Percentiles rank a stretch among this genome's conserved stretches.
phyloP scores from a whole-genome alignment of 2,888 invertebrate species.

The Leptinotarsa haldemani region DNA sequence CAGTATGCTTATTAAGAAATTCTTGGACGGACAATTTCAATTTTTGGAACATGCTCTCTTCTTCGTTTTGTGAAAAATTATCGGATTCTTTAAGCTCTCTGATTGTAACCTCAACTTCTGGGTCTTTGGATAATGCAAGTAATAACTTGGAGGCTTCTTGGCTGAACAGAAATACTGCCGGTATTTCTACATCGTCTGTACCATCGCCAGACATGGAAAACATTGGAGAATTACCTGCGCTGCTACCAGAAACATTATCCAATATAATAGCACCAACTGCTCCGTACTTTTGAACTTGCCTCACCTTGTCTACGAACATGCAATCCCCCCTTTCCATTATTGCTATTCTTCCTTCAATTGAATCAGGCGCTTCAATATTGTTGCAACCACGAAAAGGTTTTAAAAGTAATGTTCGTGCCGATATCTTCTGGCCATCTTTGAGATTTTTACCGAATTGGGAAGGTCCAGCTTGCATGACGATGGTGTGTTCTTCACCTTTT shows the following conservation, averaged over 20 bases:
- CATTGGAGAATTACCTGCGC: conserved; percentile 80
- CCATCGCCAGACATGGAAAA: conserved; percentile 99
- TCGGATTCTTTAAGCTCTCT: conserved; percentile 62
- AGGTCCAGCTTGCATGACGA: conserved; percentile 81
- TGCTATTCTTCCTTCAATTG: conserved; percentile 79
- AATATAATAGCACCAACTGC: conserved; percentile 87
- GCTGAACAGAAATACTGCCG: conserved; percentile 90
- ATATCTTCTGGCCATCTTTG: conserved; percentile 72
- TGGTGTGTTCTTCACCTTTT: conserved; percentile 51
- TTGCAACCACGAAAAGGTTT: conserved; percentile 78
- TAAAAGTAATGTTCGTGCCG: conserved; percentile 75
- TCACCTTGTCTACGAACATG: conserved; percentile 95
- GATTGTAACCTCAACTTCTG: conserved; percentile 69
- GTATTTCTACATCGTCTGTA: conserved; percentile 85
- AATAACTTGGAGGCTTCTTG: conserved; percentile 80
- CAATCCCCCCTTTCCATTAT: conserved; percentile 93
- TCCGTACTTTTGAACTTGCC: conserved; percentile 83
- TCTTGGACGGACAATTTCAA: conserved; percentile 62
- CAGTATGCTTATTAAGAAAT: conserved; percentile 64
- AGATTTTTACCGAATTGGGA: conserved; percentile 91
- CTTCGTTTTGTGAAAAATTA: conserved; percentile 64
- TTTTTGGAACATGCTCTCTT: conserved; percentile 66
- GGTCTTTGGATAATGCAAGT: conserved; percentile 70
- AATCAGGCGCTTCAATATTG: conserved; percentile 70
- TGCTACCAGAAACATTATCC: conserved; percentile 83